Base-by-base conservation (phyloP, 2,113 vertebrate species). In the Pollachius pollachius region DNA sequence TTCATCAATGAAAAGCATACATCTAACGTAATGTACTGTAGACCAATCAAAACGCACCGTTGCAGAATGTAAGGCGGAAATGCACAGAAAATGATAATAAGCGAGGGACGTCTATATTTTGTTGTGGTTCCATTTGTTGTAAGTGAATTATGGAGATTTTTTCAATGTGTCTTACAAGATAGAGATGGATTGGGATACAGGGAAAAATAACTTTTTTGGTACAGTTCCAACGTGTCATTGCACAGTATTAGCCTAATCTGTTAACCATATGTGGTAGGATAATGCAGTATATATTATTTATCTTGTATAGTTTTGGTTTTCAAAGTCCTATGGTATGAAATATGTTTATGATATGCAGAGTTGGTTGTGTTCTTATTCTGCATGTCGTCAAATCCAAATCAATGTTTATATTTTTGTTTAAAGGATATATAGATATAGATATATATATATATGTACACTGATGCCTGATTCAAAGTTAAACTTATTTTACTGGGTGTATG, bases 241-340 rank as follows among this genome's bases (percentile, higher is more conserved):
- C 90, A 87, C 92, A 93, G 94, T 93, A 90, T 94, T 93, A 81
- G 81, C 81, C 88, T 78, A 74, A 80, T 86, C 77, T 85, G 72
- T 84, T 15, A 74, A 82, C 83, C 23, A 34, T 89, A 88, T 85
- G 81, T 87, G 86, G 78, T 84, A 67, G 80, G 69, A 69, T 82
- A 65, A 87, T 88, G 83, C 73, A 83, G 78, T 89, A 88, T 75
- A 75, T 73, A 78, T 77, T 74, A 78, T 80, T 85, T 79, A 78
- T 75, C 77, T 80, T 84, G 65, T 89, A 76, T 78, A 2, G 60
- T 84, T 52, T 66, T 62, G 65, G 65, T 86, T 88, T 76, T n/a
- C 79, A 88, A 88, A 74, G 71, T 81, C 83, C 71, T 85, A 74
- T 71, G 73, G 74, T 68, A 78, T 68, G 57, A 79, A 77, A 65